phyloP scores from a whole-genome alignment of 2,113 vertebrate genomes.

The Tyto alba region DNA sequence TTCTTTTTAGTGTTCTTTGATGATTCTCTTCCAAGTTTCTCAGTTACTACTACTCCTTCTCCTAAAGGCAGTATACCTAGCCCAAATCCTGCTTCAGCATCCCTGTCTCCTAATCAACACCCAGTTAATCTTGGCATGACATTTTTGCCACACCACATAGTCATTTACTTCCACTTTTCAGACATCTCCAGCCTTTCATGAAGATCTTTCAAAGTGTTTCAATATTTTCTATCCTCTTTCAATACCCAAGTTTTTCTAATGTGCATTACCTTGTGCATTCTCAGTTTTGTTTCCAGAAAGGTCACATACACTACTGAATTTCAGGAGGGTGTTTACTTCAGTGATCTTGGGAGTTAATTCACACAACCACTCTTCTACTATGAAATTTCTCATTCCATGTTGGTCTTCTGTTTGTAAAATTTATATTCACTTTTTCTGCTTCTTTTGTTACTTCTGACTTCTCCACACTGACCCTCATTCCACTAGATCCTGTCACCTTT shows the following conservation, averaged over 20 bases:
- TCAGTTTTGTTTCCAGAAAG: neutral
- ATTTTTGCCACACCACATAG: neutral
- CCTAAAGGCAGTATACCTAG: neutral
- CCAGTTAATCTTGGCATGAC: neutral
- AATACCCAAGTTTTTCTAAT: neutral
- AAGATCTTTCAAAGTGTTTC: neutral
- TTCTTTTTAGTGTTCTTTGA: neutral
- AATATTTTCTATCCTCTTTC: neutral
- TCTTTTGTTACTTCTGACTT: neutral
- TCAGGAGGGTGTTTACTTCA: neutral
- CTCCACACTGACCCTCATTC: neutral
- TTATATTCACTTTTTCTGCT: neutral
- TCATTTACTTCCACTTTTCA: neutral
- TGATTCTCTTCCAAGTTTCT: neutral
- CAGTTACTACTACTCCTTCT: neutral
- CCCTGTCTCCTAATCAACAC: neutral
- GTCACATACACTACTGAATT: neutral
- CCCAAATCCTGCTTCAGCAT: neutral
- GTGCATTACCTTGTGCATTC: no score
- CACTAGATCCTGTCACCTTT: neutral
- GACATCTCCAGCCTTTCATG: neutral
- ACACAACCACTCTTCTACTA: neutral
- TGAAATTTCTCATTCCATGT: neutral
- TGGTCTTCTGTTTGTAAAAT: neutral
- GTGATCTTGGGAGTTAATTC: neutral